Evolutionary conservation across 2,888 invertebrate species (phyloP), one percentile per base, ranked within the genome.

Genomic region (Cephus runcator): DNA sequence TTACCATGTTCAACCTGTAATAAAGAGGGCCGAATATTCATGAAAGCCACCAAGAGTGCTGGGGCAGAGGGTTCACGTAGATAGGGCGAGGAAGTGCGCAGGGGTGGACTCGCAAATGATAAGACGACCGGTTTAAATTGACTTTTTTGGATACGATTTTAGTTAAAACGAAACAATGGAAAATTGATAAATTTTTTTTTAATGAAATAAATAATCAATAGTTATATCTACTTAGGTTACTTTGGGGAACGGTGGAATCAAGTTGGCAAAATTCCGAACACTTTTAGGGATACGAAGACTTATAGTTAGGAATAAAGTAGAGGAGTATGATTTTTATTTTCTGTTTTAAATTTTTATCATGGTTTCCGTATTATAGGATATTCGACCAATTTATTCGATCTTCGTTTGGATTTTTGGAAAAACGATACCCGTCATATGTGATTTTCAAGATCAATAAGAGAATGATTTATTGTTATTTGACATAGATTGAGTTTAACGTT

Each of bases 1-100:
- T 71, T 71, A 71, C 33, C 71, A 71, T 71, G 30, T 23, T 71
- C 71, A 71, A 71, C 71, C 71, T 31, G 71, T 71, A 71, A 71
- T 71, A 71, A 71, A 71, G 71, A 31, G 71, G 33, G 71, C 6
- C 31, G 71, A 71, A 71, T 71, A 71, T 71, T 71, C 71, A 71
- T 71, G 71, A 71, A 71, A 71, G 71, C 71, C 12, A 31, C 71
- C 71, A 34, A 71, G 71, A 56, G 56, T 56, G 56, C 56, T 56
- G 23, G 56, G 56, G 23, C 56, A 9, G 56, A 56, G 56, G 56
- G 56, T 56, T 56, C 23, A 23, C 56, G 56, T 23, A 34, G 71
- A 71, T 33, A 34, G 71, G 71, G 71, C 30, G 71, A 31, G 31
- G 12, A 23, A 30, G 56, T 23, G 56, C 23, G 23, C 56, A 23